A percentile compares a stretch with the other conserved stretches of the same genome.
Conservation (phyloP, 2,888 invertebrate genomes). For the Meteorus cinctellus region DNA sequence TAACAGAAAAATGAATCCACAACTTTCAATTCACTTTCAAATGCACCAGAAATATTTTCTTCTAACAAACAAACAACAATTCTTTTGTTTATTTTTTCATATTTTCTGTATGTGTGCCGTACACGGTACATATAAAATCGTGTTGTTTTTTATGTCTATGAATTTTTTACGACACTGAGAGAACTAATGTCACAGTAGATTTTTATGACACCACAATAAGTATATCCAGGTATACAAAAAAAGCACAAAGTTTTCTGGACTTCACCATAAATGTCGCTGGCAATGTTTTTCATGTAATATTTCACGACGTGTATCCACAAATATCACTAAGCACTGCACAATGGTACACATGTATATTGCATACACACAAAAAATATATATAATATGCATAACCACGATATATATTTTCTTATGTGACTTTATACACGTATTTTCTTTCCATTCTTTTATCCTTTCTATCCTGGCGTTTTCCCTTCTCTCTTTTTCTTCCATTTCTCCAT, state of each 20-base stretch:
- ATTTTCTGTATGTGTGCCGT: not conserved
- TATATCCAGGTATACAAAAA: not conserved
- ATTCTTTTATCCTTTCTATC: not conserved
- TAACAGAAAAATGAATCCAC: too few species aligned
- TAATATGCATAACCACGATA: not conserved
- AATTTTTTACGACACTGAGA: constrained; percentile 13
- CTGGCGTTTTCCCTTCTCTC: not conserved
- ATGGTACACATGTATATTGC: not conserved
- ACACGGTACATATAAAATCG: too few species aligned
- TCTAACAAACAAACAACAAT: too few species aligned
- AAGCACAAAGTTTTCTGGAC: not conserved
- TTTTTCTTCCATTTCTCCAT: constrained; percentile 9
- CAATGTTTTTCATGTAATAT: constrained; percentile 63
- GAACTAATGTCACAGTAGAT: constrained; percentile 13
- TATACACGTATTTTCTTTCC: constrained; percentile 35
- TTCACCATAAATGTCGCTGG: constrained; percentile 58
- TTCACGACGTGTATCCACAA: constrained; percentile 57
- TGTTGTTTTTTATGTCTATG: not conserved
- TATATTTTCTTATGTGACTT: constrained; percentile 10
- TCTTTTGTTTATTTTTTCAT: not conserved
- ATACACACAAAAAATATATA: not conserved
- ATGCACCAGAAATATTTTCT: too few species aligned
- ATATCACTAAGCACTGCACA: not conserved
- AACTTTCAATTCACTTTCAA: too few species aligned
- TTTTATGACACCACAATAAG: constrained; percentile 49